These are phyloP conservation scores for Helarctos malayanus DNA, from an alignment of 2,797 vertebrate genomes.

Conservation along the genomic window DNA sequence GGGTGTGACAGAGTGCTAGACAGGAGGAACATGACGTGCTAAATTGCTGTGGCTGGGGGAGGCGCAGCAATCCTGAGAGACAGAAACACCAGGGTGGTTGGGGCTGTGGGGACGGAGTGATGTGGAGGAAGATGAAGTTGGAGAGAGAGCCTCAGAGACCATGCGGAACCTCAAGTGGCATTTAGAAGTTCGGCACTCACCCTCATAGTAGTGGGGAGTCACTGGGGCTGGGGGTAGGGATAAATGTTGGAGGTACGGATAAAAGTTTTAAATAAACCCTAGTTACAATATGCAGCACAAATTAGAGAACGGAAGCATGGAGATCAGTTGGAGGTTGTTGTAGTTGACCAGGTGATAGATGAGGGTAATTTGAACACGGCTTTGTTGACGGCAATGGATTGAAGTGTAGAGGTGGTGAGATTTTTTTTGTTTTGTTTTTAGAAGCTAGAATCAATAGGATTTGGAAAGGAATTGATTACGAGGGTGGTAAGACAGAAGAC, in stretches of 20 bases:
- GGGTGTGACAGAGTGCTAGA: background rate
- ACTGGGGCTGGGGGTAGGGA: background rate
- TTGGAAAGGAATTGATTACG: background rate
- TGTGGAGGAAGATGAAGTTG: background rate
- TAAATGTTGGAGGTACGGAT: background rate
- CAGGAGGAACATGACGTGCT: background rate
- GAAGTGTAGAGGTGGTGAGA: background rate
- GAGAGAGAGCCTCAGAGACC: background rate
- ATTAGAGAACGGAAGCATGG: background rate
- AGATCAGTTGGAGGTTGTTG: background rate
- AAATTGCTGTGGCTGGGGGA: background rate
- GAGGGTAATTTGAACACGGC: background rate
- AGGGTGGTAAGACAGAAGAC: background rate
- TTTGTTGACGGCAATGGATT: background rate
- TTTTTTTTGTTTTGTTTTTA: background rate
- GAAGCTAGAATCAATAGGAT: background rate
- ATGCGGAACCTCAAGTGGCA: background rate
- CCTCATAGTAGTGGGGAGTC: background rate
- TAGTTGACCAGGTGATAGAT: background rate
- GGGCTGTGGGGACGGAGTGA: accelerated
- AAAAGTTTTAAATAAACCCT: background rate
- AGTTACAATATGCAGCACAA: background rate
- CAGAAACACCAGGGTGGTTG: background rate
- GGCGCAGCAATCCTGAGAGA: background rate
- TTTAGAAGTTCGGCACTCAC: background rate